Evolutionary conservation across 53 echinoderm and acorn worm genomes (phyloP).

Genomic region (Luidia sarsii): DNA sequence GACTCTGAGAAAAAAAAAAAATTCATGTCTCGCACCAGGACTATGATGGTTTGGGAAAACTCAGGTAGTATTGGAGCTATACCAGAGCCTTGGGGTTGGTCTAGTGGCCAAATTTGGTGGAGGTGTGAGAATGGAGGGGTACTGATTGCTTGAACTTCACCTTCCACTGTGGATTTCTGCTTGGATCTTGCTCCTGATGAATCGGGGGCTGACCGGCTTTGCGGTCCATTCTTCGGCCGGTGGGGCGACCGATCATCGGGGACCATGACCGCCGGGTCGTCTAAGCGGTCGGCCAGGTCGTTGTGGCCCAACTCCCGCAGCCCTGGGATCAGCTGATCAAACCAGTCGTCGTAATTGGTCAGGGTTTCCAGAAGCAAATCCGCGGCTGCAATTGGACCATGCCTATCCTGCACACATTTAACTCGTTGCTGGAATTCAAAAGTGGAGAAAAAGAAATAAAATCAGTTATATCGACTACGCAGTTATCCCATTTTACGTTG

Average conservation of each 20-base stretch:
- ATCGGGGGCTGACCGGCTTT: neutral
- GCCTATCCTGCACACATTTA: neutral
- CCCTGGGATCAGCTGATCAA: conserved; percentile 39
- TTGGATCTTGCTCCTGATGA: neutral
- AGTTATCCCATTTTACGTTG: neutral
- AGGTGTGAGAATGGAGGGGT: no score
- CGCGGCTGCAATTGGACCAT: neutral
- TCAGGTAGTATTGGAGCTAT: no score
- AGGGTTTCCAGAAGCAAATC: neutral
- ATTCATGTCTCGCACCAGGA: no score
- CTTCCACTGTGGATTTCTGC: no score
- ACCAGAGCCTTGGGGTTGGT: no score
- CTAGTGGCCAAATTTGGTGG: no score
- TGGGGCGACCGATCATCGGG: neutral
- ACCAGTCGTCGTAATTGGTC: conserved; percentile 15
- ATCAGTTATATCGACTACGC: neutral
- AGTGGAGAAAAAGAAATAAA: no score
- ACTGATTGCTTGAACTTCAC: no score
- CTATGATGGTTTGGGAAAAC: no score
- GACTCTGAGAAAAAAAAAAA: no score
- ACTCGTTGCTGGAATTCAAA: conserved; percentile 10
- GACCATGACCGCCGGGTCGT: conserved; percentile 3
- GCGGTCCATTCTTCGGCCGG: neutral
- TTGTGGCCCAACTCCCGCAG: neutral
- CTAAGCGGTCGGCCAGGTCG: conserved; percentile 2